Percentiles rank a stretch among this genome's conserved stretches.
Conservation (phyloP, 2,113 vertebrate genomes). For the Neogale vison region DNA sequence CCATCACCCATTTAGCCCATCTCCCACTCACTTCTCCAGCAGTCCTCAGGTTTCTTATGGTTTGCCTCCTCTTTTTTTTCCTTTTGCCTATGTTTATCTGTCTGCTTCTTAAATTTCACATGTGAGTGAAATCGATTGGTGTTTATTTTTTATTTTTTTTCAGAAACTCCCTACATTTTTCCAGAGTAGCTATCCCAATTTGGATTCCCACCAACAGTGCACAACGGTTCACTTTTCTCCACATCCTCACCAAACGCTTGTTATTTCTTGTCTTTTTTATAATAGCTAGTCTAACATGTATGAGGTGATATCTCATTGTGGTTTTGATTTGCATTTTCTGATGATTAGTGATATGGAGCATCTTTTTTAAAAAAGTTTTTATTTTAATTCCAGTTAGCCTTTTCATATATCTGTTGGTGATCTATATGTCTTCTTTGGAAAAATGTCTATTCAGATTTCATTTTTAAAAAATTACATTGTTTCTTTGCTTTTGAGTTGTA, state of each 20-base stretch:
- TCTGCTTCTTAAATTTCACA: neutral
- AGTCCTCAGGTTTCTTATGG: neutral
- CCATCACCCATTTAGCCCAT: neutral
- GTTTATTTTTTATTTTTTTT: neutral
- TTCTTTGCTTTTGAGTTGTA: neutral
- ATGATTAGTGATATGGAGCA: neutral
- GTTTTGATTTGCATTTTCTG: neutral
- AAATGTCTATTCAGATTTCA: neutral
- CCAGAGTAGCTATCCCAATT: neutral
- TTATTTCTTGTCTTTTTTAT: neutral
- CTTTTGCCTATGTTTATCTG: neutral
- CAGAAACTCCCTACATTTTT: neutral
- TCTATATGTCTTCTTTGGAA: neutral
- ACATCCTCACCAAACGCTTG: neutral
- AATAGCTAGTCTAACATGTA: neutral
- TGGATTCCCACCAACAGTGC: neutral
- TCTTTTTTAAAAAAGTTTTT: neutral
- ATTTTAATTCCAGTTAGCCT: neutral
- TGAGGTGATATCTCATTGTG: neutral
- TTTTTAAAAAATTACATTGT: neutral
- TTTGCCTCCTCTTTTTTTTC: neutral
- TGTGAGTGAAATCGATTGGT: neutral
- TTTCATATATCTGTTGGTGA: neutral
- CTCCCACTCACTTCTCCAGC: neutral
- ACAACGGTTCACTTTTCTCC: neutral